These are phyloP conservation scores for Chironomus striatipennis DNA, from an alignment of 1,140 invertebrate genomes.

Conservation along the genomic window DNA sequence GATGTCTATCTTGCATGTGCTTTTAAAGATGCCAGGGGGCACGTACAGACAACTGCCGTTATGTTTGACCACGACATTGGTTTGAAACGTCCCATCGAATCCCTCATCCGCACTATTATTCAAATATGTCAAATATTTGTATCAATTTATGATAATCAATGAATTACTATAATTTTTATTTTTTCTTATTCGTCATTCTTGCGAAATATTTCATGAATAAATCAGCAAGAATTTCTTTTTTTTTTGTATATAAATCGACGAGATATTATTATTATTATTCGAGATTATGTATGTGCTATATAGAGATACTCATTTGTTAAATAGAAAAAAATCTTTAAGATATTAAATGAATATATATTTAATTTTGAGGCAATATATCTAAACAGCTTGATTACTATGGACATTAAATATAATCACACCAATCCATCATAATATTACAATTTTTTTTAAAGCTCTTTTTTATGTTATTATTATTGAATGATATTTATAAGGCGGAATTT, in stretches of 20 bases:
- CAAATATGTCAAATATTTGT: not conserved
- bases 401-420: constrained; percentile 14
- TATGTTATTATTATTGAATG: not conserved
- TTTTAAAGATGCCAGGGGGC: constrained; percentile 95
- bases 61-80: constrained; percentile 92
- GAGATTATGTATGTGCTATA: too few species aligned
- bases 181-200: too few species aligned
- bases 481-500: not conserved
- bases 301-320: too few species aligned
- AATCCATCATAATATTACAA: not conserved
- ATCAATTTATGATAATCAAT: too few species aligned
- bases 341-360: too few species aligned
- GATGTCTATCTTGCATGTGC: constrained; percentile 98
- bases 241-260: too few species aligned
- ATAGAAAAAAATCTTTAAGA: too few species aligned
- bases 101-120: constrained; percentile 86
- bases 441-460: not conserved
- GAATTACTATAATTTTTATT: too few species aligned
- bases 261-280: too few species aligned
- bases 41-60: constrained; percentile 94
- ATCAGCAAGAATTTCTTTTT: too few species aligned
- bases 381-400: constrained; percentile 1
- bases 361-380: not conserved
- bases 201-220: too few species aligned
- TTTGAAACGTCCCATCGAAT: constrained; percentile 95